A percentile compares a stretch with the other conserved stretches of the same genome.
Conservation (phyloP, 2,888 invertebrate species). For the Aproaerema taeniolella region DNA sequence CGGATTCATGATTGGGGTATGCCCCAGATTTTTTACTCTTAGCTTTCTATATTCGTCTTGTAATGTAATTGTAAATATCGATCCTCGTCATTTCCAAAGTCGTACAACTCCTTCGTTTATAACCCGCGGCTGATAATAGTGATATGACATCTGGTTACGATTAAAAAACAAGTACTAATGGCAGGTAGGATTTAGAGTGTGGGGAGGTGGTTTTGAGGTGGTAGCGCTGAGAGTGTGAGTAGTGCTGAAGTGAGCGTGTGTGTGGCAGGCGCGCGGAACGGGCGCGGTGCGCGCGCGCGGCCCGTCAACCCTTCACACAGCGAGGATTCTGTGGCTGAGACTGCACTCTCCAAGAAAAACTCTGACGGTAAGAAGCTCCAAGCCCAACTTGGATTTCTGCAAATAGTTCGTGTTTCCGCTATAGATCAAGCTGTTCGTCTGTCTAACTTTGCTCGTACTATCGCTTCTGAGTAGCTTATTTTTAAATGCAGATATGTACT, state of each 20-base stretch:
- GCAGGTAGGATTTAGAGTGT: too few relatives aligned
- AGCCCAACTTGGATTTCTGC: too few relatives aligned
- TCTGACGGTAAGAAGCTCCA: slow-evolving; percentile 85
- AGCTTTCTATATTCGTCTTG: too few relatives aligned
- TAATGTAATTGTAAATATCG: slow-evolving; percentile 1
- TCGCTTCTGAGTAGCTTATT: slow-evolving; percentile 46
- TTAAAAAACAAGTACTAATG: too few relatives aligned
- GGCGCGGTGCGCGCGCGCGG: slow-evolving; percentile 57
- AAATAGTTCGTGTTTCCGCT: slow-evolving; percentile 36
- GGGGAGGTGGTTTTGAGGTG: background rate
- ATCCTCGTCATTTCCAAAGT: too few relatives aligned
- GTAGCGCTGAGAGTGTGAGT: slow-evolving; percentile 11
- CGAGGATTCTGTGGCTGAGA: slow-evolving; percentile 89
- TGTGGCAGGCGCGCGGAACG: slow-evolving; percentile 69
- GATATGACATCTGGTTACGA: too few relatives aligned
- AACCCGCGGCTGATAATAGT: too few relatives aligned
- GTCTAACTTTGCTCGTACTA: slow-evolving; percentile 52
- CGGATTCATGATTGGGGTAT: slow-evolving; percentile 31
- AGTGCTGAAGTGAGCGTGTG: slow-evolving; percentile 65
- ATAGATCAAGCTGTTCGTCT: slow-evolving; percentile 45
- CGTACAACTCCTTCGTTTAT: too few relatives aligned
- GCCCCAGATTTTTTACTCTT: slow-evolving; percentile 20
- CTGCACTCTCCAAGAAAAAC: slow-evolving; percentile 87
- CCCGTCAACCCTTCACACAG: slow-evolving; percentile 83
- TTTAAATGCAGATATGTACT: background rate